A percentile compares a stretch with the other conserved stretches of the same genome.
Conservation (phyloP, 2,113 vertebrate species). For the Redunca redunca region DNA sequence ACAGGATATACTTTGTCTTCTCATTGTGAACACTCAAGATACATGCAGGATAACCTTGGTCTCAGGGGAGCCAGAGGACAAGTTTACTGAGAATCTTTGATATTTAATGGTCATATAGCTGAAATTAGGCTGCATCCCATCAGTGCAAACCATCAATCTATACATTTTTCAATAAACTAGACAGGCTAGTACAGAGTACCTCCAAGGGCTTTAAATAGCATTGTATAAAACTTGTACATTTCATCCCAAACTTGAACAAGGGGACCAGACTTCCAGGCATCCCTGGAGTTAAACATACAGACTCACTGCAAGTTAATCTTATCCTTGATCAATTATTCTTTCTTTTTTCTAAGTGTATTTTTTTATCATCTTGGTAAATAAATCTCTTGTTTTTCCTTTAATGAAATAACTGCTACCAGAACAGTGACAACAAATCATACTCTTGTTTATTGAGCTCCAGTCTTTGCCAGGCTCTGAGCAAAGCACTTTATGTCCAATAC, state of each 20-base stretch:
- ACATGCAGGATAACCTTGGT: neutral
- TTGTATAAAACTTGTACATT: neutral
- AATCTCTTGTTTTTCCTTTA: slow-evolving; percentile 15
- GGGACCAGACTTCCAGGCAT: neutral
- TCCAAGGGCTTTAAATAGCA: neutral
- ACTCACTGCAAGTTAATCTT: neutral
- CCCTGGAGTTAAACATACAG: neutral
- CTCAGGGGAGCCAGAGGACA: neutral
- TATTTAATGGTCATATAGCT: neutral
- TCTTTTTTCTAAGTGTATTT: neutral
- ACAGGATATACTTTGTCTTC: neutral
- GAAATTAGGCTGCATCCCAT: neutral
- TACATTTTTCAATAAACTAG: neutral
- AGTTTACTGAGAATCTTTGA: neutral
- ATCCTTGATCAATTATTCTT: neutral
- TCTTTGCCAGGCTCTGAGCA: neutral
- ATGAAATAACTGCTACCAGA: neutral
- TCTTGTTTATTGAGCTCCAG: neutral
- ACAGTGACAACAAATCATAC: neutral
- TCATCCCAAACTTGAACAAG: neutral
- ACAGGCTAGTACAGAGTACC: neutral
- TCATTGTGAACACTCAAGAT: neutral
- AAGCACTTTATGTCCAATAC: neutral
- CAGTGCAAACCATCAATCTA: neutral
- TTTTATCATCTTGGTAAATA: neutral